Evolutionary conservation across 2,888 invertebrate species (phyloP), one percentile per base, ranked within the genome.

Genomic region (Drosophila hamatofila): DNA sequence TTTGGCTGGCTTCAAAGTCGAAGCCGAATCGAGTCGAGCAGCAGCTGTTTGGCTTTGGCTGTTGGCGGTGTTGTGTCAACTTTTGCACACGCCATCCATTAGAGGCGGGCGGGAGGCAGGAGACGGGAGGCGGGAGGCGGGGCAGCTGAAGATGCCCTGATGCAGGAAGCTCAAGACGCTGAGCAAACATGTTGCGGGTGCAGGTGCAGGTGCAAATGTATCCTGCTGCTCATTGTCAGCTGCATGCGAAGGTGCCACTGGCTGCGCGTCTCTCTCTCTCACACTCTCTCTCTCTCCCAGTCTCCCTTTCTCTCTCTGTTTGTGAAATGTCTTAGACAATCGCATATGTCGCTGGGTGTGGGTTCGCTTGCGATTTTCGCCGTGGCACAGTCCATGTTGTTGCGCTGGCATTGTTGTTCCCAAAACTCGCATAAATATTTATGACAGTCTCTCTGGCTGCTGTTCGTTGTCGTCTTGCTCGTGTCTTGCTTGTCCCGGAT

Each of bases 371-470:
- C 56, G 37, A 37, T 55, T 60, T 48, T 39, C 48, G 54, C 33
- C 57, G 11, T 23, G 58, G 58, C 66, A 51, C 49, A 70, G 75
- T 70, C 73, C 65, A 72, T 79, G 78, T 51, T 78, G 74, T 75
- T 69, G 74, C 71, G 64, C 67, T 80, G 81, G 72, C 78, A 80
- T 84, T 88, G 90, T 81, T 91, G 90, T 89, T 91, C 91, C 89
- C 91, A 86, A 83, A 91, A 89, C 91, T 91, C 91, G 83, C 91
- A 92, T 92, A 92, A 92, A 92, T 92, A 92, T 92, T 92, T 92
- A 92, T 92, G 91, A 90, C 88, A 89, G 84, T 88, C 66, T 54
- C 78, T 70, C 78, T 68, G 77, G 80, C 80, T 83, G 76, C 80
- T 85, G 75, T 65, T 60, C 60, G 39, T 52, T 57, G 67, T 65